Evolutionary conservation across 2,888 invertebrate genomes (phyloP), one percentile per base, ranked within the genome.

Genomic region (Leptothorax acervorum): DNA sequence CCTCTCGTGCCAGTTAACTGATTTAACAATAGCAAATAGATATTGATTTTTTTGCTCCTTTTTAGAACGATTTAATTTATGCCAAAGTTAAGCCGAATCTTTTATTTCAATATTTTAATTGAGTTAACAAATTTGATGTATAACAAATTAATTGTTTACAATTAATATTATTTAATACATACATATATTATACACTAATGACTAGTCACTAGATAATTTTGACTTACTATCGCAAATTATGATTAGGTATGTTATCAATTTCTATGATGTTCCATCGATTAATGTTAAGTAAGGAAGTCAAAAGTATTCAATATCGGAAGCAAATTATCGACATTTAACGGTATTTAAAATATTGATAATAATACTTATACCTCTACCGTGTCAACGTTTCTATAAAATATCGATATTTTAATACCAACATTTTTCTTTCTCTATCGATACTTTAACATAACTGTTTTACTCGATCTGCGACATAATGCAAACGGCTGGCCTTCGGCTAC

Each of bases 401-500:
- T 48, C 45, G 57, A 74, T 66, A 55, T 11, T 23, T 76, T 65
- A 28, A 57, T 39, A 48, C 9, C 23, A 60, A 48, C 28, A 60
- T 28, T 78, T 48, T 78, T 60, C 60, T 74, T 39, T 48, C 60
- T 9, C 6, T 48, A 48, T 74, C 57, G 60, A 51, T 28, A 18
- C 48, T 60, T 60, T 8, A 48, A 60, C 75, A 23, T 28, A 28
- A 28, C 42, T 57, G 55, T 57, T 79, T 60, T 23, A 45, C 9
- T 76, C 53, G 39, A 31, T 35, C 73, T 57, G 79, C 48, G 23
- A 23, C 48, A 35, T 81, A 74, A 76, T 76, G 65, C n/a, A 35
- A 39, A 28, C 23, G 53, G 35, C 28, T 60, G 79, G 75, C 79
- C 79, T 81, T 81, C 79, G 79, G 12, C 57, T 57, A 18, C 75